Conservation (phyloP, 2,113 vertebrate species). For the Malurus alboscapulatus region DNA sequence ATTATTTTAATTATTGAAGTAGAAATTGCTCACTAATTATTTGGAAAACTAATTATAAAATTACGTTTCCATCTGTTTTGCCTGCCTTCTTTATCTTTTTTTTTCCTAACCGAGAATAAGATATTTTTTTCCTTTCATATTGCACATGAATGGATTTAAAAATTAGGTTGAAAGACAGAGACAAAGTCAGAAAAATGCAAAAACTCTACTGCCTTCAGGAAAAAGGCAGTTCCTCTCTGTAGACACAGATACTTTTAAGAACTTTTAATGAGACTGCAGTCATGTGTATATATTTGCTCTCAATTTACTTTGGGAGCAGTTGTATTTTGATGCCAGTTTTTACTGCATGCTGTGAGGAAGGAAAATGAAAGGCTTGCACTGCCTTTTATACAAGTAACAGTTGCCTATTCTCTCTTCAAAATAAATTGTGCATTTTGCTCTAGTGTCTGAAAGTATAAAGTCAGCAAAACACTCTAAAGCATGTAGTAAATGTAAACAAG, state of each 20-base stretch:
- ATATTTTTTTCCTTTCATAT: background rate
- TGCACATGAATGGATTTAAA: background rate
- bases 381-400: background rate
- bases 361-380: slow-evolving; percentile 24
- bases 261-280: slow-evolving; percentile 36
- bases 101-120: background rate
- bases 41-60: background rate
- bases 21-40: background rate
- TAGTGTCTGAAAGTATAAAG: background rate
- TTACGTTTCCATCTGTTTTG: background rate
- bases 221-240: background rate
- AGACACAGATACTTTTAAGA: background rate
- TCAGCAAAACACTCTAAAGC: background rate
- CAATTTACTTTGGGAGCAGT: background rate
- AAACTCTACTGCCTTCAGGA: background rate
- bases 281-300: background rate
- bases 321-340: background rate
- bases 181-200: background rate
- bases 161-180: background rate
- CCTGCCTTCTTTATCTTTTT: accelerated
- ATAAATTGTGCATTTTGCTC: background rate
- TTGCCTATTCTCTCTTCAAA: background rate
- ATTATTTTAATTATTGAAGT: background rate
- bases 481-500: background rate
- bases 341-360: background rate